Evolutionary conservation across 2,797 vertebrate genomes (phyloP).

Genomic region (Cottoperca gobio): DNA sequence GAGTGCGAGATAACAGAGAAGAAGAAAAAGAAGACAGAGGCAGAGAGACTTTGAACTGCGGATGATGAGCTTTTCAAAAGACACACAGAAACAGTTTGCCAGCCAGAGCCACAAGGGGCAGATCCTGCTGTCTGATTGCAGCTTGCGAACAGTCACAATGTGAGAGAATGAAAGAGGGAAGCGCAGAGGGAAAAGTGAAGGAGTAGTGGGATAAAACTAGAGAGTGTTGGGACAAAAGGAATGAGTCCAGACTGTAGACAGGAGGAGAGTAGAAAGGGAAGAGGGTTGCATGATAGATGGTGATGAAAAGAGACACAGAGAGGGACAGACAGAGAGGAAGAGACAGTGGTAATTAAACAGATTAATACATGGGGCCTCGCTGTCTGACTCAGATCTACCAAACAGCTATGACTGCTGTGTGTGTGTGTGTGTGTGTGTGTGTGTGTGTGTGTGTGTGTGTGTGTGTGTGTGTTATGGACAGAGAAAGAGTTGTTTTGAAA

Average conservation of each 20-base stretch:
- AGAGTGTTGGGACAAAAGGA: constrained; percentile 6
- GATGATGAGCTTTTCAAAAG: constrained; percentile 49
- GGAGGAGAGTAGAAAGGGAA: neutral
- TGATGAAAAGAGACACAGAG: constrained; percentile 33
- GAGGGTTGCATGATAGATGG: constrained; percentile 1
- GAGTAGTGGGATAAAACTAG: constrained; percentile 17
- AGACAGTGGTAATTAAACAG: constrained; percentile 33
- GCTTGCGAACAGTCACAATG: constrained; percentile 14
- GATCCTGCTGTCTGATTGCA: constrained; percentile 43
- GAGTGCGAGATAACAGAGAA: constrained; percentile 25
- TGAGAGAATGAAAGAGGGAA: constrained; percentile 25
- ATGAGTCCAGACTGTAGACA: constrained; percentile 8
- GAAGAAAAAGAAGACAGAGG: constrained; percentile 20
- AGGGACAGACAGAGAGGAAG: constrained; percentile 24
- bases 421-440: neutral
- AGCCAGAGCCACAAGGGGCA: constrained; percentile 29
- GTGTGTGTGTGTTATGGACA: neutral
- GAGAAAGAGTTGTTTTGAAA: neutral
- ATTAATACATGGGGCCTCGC: constrained; percentile 33
- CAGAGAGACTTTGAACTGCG: constrained; percentile 45
- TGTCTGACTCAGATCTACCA: constrained; percentile 9
- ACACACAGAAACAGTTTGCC: constrained; percentile 15
- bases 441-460: neutral
- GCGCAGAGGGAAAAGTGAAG: constrained; percentile 8
- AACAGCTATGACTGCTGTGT: neutral